Evolutionary conservation across 2,888 invertebrate species (phyloP).

Genomic region (Polydesmus complanatus): DNA sequence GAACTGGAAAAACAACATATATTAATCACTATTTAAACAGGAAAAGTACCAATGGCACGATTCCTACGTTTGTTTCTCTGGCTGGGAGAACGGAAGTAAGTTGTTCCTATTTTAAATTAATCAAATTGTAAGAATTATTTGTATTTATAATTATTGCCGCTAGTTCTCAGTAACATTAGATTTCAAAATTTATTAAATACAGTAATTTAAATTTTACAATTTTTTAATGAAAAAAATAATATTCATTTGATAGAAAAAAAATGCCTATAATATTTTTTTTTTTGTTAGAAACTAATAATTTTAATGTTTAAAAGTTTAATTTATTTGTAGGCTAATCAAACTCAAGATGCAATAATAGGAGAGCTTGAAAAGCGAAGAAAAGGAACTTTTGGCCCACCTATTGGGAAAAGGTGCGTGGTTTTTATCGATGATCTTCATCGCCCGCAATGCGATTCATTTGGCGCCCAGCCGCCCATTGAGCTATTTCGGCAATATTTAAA

Average conservation of each 20-base stretch:
- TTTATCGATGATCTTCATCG: conserved; percentile 82
- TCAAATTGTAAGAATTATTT: neutral
- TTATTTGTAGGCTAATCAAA: neutral
- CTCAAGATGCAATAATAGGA: conserved; percentile 36
- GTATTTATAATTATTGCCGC: neutral
- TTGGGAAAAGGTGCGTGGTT: conserved; percentile 60
- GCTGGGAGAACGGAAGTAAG: neutral
- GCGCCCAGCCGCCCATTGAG: conserved; percentile 75
- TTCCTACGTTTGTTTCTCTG: neutral
- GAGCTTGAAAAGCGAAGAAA: conserved; percentile 40
- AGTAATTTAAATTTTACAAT: too few relatives aligned
- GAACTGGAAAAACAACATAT: conserved; percentile 38
- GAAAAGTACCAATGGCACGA: conserved; percentile 38
- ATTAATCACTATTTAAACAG: conserved; percentile 38
- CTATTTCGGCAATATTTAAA: conserved; percentile 67
- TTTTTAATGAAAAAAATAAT: too few relatives aligned
- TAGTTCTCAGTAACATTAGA: too few relatives aligned
- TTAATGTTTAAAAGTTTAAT: too few relatives aligned
- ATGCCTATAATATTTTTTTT: too few relatives aligned
- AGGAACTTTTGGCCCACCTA: conserved; percentile 60
- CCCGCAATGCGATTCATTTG: conserved; percentile 68
- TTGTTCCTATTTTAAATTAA: neutral
- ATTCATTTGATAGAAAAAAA: too few relatives aligned
- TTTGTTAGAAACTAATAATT: too few relatives aligned
- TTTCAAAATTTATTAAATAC: too few relatives aligned